Conservation (phyloP, 2,113 vertebrate species). For the Psammodynastes pulverulentus region DNA sequence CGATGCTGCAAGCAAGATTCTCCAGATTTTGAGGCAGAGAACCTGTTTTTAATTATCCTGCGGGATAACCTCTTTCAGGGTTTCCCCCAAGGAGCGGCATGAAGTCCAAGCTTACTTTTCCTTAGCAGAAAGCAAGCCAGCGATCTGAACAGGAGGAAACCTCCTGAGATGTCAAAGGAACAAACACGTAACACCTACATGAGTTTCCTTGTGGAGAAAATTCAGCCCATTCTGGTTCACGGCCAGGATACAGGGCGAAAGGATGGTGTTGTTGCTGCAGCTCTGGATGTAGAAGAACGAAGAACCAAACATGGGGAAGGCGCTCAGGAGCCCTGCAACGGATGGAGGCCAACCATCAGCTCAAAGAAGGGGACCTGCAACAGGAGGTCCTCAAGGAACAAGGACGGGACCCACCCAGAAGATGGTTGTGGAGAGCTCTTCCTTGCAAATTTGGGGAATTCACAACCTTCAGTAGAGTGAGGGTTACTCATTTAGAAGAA, state of each 20-base stretch:
- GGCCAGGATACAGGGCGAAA: constrained; percentile 88
- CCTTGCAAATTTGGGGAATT: neutral
- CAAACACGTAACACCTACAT: constrained; percentile 72
- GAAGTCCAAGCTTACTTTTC: neutral
- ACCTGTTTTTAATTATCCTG: neutral
- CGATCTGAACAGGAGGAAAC: neutral
- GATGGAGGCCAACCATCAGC: accelerated
- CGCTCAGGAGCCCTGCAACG: constrained; percentile 85
- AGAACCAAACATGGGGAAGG: constrained; percentile 91
- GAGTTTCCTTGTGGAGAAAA: constrained; percentile 91
- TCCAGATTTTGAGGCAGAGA: neutral
- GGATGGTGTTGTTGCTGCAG: constrained; percentile 79
- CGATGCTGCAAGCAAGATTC: neutral
- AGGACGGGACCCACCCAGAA: neutral
- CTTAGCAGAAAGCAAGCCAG: neutral
- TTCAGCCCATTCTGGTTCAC: constrained; percentile 93
- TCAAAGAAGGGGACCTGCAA: neutral
- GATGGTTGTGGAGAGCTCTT: neutral
- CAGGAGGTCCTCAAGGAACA: neutral
- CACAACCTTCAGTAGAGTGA: neutral
- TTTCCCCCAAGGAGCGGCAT: neutral
- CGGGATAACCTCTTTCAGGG: neutral
- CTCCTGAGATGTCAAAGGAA: too few relatives aligned
- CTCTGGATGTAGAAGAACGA: constrained; percentile 98
- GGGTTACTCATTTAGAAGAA: neutral